phyloP scores from a whole-genome alignment of 2,888 invertebrate genomes.

The Sesia apiformis region DNA sequence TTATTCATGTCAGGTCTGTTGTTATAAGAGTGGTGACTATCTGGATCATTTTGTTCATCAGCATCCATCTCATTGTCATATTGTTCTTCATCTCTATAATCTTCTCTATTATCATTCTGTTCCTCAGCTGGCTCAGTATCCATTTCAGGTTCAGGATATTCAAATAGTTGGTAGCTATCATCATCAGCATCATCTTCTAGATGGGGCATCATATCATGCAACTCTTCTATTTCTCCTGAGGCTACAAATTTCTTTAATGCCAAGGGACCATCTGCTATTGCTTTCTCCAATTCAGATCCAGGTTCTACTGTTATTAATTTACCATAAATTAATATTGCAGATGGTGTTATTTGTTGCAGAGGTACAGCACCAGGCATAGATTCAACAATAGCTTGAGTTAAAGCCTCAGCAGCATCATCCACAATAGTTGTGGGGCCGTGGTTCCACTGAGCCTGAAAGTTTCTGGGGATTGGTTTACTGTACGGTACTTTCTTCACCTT shows the following conservation, averaged over 20 bases:
- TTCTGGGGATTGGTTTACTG: slow-evolving; percentile 95
- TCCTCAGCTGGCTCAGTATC: slow-evolving; percentile 29
- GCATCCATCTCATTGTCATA: slow-evolving; percentile 38
- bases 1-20: slow-evolving; percentile 15
- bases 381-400: slow-evolving; percentile 81
- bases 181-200: slow-evolving; percentile 76
- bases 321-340: slow-evolving; percentile 88
- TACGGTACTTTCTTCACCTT: slow-evolving; percentile 92
- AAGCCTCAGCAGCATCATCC: slow-evolving; percentile 73
- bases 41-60: not conserved
- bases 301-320: slow-evolving; percentile 85
- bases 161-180: slow-evolving; percentile 57
- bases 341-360: slow-evolving; percentile 83
- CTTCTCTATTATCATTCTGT: slow-evolving; percentile 31
- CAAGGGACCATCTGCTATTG: slow-evolving; percentile 84
- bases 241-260: slow-evolving; percentile 85
- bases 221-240: slow-evolving; percentile 86
- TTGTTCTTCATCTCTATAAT: slow-evolving; percentile 47
- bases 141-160: slow-evolving; percentile 49
- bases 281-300: slow-evolving; percentile 83
- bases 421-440: slow-evolving; percentile 76
- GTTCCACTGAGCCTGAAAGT: slow-evolving; percentile 98
- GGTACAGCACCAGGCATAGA: slow-evolving; percentile 87
- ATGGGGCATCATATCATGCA: slow-evolving; percentile 84
- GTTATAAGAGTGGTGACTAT: not conserved